phyloP scores from a whole-genome alignment of 2,113 vertebrate genomes.

The Pagrus major region DNA sequence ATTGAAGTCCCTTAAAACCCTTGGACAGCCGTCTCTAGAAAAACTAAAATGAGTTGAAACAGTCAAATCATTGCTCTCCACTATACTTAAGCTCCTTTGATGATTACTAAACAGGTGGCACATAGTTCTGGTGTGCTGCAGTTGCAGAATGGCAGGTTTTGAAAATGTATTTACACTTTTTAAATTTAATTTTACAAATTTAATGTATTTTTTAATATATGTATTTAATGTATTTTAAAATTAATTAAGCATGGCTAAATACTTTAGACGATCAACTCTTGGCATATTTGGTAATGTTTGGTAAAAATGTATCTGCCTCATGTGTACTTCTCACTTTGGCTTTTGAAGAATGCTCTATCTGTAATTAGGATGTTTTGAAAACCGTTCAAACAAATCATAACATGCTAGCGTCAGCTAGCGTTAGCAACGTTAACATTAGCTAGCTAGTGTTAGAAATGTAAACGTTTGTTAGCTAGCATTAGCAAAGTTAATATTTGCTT shows the following conservation, averaged over 20 bases:
- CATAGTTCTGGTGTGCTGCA: neutral
- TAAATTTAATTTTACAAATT: no score
- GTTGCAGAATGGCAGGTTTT: neutral
- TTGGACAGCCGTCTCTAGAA: neutral
- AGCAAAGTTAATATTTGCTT: no score
- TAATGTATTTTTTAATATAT: no score
- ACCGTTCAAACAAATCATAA: neutral
- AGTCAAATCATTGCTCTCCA: neutral
- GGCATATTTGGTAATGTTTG: neutral
- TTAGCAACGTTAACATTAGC: no score
- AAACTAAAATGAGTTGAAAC: neutral
- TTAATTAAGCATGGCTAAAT: constrained; percentile 6
- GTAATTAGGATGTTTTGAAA: constrained; percentile 4
- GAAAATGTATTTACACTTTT: no score
- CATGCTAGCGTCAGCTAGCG: no score
- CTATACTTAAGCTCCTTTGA: neutral
- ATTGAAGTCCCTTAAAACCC: neutral
- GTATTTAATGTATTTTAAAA: no score
- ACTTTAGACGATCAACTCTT: neutral
- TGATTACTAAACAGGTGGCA: neutral
- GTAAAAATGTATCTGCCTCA: neutral
- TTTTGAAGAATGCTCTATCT: neutral
- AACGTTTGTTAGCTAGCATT: no score
- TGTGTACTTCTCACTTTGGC: neutral
- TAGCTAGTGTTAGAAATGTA: no score